Evolutionary conservation across 2,888 invertebrate genomes (phyloP), one percentile per base, ranked within the genome.

Genomic region (Cantharis rustica): DNA sequence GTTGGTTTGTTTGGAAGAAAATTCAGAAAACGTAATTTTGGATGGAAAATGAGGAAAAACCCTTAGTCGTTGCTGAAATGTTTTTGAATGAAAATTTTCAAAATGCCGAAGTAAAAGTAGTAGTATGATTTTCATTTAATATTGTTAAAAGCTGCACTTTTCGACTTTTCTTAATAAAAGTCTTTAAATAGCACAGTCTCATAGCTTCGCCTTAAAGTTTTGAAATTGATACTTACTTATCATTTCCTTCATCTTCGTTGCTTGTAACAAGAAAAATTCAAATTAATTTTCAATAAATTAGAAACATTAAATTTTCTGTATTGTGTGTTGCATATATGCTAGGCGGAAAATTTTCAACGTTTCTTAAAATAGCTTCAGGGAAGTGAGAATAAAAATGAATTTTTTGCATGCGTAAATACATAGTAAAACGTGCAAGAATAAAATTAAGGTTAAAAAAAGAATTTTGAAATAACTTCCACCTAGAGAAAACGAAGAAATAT

Each of bases 181-280:
- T 7, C n/a, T n/a, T n/a, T 5, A 20, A 23, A 23, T 23, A 23
- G 23, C 23, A 23, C 23, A 1, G 9, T 1, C 23, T 23, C 4
- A 3, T 31, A 31, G 13, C 31, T 31, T 31, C 7, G n/a, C 4
- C n/a, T 20, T 11, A n/a, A 16, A 3, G 13, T 64, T 20, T 26
- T 15, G 15, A 61, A 31, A 61, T n/a, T n/a, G n/a, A 69, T 68
- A 80, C 81, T 80, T 75, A 82, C 82, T 80, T 79, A 17, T 81
- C 81, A 23, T 71, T 79, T 47, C 47, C 47, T n/a, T 68, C 72
- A 72, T 76, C 80, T 73, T 81, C 82, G 79, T 79, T 81, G 79
- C 76, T 15, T 72, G 68, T 71, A 69, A 61, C 73, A 72, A 73
- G 73, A 75, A 64, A 16, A 71, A 27, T 16, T 16, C n/a, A 72